Base-by-base conservation (phyloP, 2,888 invertebrate species). In the Conomelus anceps region DNA sequence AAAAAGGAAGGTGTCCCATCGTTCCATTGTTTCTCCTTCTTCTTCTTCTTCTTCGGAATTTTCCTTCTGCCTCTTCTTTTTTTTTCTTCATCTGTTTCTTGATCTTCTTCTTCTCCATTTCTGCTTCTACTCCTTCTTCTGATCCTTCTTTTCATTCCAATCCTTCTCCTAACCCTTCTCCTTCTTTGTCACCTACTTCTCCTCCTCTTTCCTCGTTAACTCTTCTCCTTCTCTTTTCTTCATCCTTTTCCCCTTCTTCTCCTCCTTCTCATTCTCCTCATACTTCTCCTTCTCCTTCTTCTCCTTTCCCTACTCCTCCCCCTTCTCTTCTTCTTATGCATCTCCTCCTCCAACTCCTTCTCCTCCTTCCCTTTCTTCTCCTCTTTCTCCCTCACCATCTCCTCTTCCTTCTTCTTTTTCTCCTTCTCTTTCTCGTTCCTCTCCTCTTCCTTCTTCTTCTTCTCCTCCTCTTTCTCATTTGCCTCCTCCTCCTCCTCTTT, bases 1-100 rank as follows among this genome's bases (percentile, higher is more conserved):
- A 63, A 63, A 63, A n/a, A n/a, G 63, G n/a, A 63, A 63, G 63
- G 63, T 89, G 89, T 86, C 63, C 89, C 87, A 29, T 41, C 84
- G 84, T 22, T 88, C 85, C 84, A 88, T 85, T 84, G 88, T 26
- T 22, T 23, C 88, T 86, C n/a, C n/a, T 86, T 20, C 1, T 22
- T 20, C 85, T 85, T 13, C 20, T 3, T 20, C 17, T 0, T n/a
- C n/a, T n/a, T n/a, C n/a, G n/a, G n/a, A n/a, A n/a, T n/a, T n/a
- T n/a, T n/a, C n/a, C n/a, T n/a, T n/a, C n/a, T n/a, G n/a, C n/a
- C n/a, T 13, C 63, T 63, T 63, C 20, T 20, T 17, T 20, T 0
- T 24, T 22, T 20, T 24, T 17, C 20, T 24, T 22, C 86, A n/a
- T 24, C 29, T 88, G 13, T 24, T 22, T 6, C 86, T 89, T 22